A percentile compares a stretch with the other conserved stretches of the same genome.
Conservation (phyloP, 2,113 vertebrate species). For the Kobus ellipsiprymnus region DNA sequence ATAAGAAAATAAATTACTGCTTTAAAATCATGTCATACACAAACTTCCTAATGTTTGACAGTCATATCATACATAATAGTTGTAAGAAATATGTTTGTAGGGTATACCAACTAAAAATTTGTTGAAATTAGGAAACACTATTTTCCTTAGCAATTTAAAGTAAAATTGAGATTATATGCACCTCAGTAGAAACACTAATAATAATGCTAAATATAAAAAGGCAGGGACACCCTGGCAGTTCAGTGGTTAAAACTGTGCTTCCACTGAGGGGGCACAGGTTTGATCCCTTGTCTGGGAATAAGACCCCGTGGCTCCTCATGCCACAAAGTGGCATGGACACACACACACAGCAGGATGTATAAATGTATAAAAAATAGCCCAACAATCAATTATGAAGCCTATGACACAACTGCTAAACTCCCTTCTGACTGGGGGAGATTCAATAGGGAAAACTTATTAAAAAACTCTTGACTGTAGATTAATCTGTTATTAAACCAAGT, state of each 20-base stretch:
- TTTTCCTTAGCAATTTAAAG: background rate
- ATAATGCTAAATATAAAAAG: background rate
- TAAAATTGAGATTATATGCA: background rate
- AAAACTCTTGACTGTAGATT: background rate
- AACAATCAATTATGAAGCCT: background rate
- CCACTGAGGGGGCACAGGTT: background rate
- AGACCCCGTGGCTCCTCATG: background rate
- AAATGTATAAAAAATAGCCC: background rate
- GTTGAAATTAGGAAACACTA: background rate
- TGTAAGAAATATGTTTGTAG: background rate
- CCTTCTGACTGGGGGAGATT: background rate
- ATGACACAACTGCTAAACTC: background rate
- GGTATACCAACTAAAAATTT: constrained; percentile 11
- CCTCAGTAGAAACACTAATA: background rate
- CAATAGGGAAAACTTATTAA: background rate
- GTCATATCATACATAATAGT: background rate
- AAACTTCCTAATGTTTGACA: background rate
- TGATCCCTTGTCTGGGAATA: background rate
- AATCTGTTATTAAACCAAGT: background rate
- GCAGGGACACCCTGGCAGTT: background rate
- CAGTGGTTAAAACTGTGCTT: background rate
- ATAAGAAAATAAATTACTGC: background rate
- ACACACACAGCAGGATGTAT: background rate
- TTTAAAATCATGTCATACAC: background rate
- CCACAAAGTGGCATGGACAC: background rate